A percentile compares a stretch with the other conserved stretches of the same genome.
Evolutionary conservation across 2,797 vertebrate species (phyloP).

Genomic region (Gymnocypris eckloni): DNA sequence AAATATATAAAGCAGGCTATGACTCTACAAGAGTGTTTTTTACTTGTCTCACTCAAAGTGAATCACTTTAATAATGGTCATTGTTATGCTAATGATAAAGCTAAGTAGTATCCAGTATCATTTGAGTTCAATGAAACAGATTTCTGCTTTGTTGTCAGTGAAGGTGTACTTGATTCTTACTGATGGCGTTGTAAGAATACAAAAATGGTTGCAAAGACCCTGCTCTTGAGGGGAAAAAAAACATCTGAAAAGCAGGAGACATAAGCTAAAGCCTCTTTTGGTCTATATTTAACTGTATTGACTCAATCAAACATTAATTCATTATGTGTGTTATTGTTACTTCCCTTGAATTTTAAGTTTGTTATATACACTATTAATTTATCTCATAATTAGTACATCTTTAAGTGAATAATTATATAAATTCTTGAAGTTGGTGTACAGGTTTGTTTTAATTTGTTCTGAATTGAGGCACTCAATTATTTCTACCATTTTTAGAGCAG

Average conservation of each 20-base stretch:
- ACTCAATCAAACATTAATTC: not conserved
- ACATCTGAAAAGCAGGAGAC: not conserved
- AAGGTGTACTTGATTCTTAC: not conserved
- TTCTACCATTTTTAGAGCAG: not conserved
- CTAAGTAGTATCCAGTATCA: not conserved
- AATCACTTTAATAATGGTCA: slow-evolving; percentile 3
- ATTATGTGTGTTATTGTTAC: not conserved
- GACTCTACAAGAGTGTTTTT: not conserved
- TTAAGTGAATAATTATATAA: not conserved
- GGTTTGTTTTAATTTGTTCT: not conserved
- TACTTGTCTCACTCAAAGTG: not conserved
- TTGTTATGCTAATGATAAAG: not conserved
- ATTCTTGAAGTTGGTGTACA: not conserved
- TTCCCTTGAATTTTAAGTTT: not conserved
- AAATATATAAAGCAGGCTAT: not conserved
- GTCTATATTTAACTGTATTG: not conserved
- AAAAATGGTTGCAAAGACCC: not conserved
- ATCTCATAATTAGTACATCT: not conserved
- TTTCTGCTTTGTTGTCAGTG: not conserved
- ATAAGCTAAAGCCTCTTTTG: not conserved
- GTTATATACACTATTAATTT: not conserved
- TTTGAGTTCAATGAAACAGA: not conserved
- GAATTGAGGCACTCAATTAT: not conserved
- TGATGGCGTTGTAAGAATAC: not conserved
- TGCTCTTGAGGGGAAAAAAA: not conserved